Percentiles rank a stretch among this genome's conserved stretches.
Evolutionary conservation across 2,888 invertebrate species (phyloP).

Genomic region (Augiades crinisus): DNA sequence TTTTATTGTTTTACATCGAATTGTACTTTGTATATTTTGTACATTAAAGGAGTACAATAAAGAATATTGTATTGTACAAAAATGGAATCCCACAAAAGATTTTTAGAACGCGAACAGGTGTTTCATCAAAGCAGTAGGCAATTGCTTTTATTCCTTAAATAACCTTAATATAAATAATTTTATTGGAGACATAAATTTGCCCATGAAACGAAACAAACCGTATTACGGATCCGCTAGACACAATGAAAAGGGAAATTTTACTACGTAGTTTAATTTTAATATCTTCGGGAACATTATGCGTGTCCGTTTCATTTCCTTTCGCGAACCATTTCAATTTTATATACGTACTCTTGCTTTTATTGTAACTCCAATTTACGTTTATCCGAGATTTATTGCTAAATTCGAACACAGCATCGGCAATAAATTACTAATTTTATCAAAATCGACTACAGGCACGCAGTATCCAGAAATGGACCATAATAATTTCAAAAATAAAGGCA

Average conservation of each 20-base stretch:
- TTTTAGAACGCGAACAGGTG: not conserved
- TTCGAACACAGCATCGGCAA: too few species aligned
- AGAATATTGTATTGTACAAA: not conserved
- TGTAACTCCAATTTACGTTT: not conserved
- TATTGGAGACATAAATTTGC: conserved; percentile 23
- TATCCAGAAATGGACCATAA: conserved; percentile 40
- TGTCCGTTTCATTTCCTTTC: conserved; percentile 34
- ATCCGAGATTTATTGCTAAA: not conserved
- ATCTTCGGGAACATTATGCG: conserved; percentile 34
- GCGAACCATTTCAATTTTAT: conserved; percentile 31
- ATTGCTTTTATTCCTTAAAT: conserved; percentile 1
- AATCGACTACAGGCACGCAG: conserved; percentile 52
- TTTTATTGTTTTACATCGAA: too few species aligned
- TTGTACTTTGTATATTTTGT: too few species aligned
- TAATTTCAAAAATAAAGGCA: conserved; percentile 21
- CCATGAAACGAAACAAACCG: conserved; percentile 29
- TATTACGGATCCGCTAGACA: conserved; percentile 28
- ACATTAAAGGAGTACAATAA: too few species aligned
- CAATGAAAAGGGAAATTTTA: conserved; percentile 34
- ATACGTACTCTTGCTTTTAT: conserved; percentile 15
- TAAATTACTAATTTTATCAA: conserved; percentile 51
- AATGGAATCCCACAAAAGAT: not conserved
- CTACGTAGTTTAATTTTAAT: conserved; percentile 36
- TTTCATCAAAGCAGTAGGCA: not conserved
- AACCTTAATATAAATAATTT: conserved; percentile 20